Conservation (phyloP, 2,113 vertebrate species). For the Nycticryphes semicollaris region DNA sequence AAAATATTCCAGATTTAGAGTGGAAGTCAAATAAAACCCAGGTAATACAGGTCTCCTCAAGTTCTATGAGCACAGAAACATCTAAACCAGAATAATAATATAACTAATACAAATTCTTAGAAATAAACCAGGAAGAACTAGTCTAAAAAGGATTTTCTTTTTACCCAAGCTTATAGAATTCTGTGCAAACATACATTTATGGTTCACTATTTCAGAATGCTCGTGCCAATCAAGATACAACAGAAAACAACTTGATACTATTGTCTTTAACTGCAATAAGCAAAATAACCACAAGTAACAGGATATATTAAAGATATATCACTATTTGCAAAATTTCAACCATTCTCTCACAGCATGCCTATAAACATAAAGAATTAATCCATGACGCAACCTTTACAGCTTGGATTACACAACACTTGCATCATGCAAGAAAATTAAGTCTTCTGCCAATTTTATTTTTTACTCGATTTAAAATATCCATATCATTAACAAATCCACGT, state of each 20-base stretch:
- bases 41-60: neutral
- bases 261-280: neutral
- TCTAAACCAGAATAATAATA: neutral
- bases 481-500: neutral
- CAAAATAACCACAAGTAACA: neutral
- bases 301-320: neutral
- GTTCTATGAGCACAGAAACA: neutral
- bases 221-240: neutral
- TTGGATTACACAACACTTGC: neutral
- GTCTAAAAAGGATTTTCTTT: neutral
- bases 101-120: neutral
- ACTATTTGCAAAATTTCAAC: neutral
- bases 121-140: neutral
- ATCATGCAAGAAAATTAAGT: neutral
- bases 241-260: neutral
- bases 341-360: neutral
- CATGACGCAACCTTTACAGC: neutral
- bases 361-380: neutral
- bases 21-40: neutral
- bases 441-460: neutral
- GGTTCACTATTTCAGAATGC: neutral
- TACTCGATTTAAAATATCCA: neutral
- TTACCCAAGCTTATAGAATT: neutral
- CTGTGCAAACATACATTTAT: neutral
- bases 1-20: neutral